These are phyloP conservation scores for Prunella fulvescens DNA, from an alignment of 2,113 vertebrate species.

Conservation along the genomic window DNA sequence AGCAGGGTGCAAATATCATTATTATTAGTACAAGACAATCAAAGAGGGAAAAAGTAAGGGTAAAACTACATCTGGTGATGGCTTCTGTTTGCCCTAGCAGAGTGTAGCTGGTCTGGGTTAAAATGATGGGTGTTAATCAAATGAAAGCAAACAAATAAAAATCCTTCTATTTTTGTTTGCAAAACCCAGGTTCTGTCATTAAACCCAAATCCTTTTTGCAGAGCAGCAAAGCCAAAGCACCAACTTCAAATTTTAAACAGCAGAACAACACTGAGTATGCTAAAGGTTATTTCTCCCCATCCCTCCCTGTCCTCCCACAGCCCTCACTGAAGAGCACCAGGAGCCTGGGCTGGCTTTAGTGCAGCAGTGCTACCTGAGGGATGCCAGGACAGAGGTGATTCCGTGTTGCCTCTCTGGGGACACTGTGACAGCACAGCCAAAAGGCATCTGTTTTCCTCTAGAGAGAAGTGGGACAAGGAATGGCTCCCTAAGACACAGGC, in stretches of 20 bases:
- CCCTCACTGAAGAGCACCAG: background rate
- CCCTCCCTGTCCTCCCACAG: background rate
- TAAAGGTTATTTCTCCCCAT: background rate
- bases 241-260: background rate
- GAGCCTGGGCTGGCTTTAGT: background rate
- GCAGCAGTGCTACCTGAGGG: background rate
- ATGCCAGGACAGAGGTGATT: background rate
- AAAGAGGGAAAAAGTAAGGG: background rate
- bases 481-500: conserved; percentile 55
- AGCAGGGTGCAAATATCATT: background rate
- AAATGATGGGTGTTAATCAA: background rate
- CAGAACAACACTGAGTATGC: accelerated
- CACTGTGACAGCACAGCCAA: background rate
- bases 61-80: background rate
- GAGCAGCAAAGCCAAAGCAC: background rate
- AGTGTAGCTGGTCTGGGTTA: accelerated
- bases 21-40: background rate
- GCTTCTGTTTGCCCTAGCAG: background rate
- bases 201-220: background rate
- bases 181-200: background rate
- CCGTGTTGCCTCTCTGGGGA: background rate
- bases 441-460: background rate
- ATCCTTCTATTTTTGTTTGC: background rate
- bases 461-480: background rate
- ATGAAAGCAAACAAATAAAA: background rate